Evolutionary conservation across 2,888 invertebrate genomes (phyloP).

Genomic region (Lasioglossum pauxillum): DNA sequence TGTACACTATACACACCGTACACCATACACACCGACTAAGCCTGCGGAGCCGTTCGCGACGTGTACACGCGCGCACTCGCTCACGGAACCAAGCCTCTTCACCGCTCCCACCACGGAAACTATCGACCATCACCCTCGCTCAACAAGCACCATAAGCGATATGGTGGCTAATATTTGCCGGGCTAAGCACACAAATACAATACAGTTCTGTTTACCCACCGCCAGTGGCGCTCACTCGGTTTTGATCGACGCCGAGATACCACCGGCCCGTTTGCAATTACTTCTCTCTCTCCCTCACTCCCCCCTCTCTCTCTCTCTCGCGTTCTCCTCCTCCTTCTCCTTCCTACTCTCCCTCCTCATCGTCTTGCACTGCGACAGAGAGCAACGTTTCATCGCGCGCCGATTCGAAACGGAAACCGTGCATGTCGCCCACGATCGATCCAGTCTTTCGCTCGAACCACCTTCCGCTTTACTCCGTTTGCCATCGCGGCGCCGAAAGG

Average conservation of each 20-base stretch:
- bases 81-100: constrained; percentile 60
- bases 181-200: constrained; percentile 82
- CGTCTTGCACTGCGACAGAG: not conserved
- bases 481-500: not conserved
- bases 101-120: constrained; percentile 62
- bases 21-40: not conserved
- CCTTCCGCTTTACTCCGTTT: not conserved
- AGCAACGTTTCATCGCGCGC: constrained; percentile 16
- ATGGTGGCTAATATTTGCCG: constrained; percentile 84
- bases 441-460: not conserved
- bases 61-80: constrained; percentile 37
- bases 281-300: constrained; percentile 21
- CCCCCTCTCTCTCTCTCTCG: not conserved
- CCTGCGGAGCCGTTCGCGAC: constrained; percentile 34
- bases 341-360: not conserved
- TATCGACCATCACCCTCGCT: constrained; percentile 77
- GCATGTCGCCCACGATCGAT: constrained; percentile 42
- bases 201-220: constrained; percentile 78
- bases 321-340: not conserved
- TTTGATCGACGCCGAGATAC: constrained; percentile 43
- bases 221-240: constrained; percentile 77
- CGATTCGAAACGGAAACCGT: constrained; percentile 21
- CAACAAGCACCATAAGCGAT: constrained; percentile 83
- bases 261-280: constrained; percentile 47
- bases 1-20: constrained; percentile 12